These are phyloP conservation scores for Corythaeola cristata DNA, from an alignment of 2,113 vertebrate species.

Conservation along the genomic window DNA sequence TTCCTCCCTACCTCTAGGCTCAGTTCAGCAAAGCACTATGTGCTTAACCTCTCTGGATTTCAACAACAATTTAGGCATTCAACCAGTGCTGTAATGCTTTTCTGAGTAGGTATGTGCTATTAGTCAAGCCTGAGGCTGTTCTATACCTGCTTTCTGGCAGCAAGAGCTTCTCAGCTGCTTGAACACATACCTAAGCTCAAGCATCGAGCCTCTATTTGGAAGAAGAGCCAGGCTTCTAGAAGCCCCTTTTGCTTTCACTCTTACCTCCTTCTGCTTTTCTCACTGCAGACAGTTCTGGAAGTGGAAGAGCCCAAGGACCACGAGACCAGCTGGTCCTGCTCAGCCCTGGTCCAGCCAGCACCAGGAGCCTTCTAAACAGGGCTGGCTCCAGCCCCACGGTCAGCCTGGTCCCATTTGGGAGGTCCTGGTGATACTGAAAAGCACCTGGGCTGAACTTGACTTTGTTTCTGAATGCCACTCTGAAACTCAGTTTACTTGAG, in stretches of 20 bases:
- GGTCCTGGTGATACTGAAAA: not conserved
- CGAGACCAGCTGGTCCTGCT: not conserved
- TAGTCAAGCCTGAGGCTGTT: not conserved
- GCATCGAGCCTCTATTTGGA: not conserved
- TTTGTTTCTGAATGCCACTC: not conserved
- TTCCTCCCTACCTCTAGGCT: not conserved
- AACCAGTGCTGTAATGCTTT: not conserved
- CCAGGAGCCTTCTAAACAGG: accelerated
- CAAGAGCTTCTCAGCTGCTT: not conserved
- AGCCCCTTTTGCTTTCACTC: not conserved
- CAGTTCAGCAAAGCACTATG: not conserved
- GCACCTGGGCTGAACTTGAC: not conserved
- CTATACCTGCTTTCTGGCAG: not conserved
- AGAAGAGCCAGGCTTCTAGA: not conserved
- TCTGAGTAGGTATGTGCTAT: not conserved
- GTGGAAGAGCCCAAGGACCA: not conserved
- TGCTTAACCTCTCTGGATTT: not conserved
- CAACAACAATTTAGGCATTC: not conserved
- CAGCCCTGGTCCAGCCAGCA: accelerated
- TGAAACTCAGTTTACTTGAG: not conserved
- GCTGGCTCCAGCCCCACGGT: not conserved
- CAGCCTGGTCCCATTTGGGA: not conserved
- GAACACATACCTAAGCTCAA: not conserved
- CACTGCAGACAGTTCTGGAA: not conserved
- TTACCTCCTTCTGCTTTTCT: not conserved